Base-by-base conservation (phyloP, 2,797 vertebrate genomes). In the Chlorospingus flavigularis region DNA sequence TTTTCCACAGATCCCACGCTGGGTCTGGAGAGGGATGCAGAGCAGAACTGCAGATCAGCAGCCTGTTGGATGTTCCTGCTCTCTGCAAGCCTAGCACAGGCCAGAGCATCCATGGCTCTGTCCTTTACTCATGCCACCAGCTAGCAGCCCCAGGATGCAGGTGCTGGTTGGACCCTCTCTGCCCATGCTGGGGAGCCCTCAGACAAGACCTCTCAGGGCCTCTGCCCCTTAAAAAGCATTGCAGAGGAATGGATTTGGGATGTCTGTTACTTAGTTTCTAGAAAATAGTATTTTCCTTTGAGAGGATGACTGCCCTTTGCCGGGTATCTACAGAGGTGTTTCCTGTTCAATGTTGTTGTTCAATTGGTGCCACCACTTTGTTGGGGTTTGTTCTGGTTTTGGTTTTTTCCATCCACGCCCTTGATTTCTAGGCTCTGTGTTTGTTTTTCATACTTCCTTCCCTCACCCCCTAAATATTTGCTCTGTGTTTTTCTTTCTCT, bases 341-440 rank as follows among this genome's bases (percentile, higher is more conserved):
- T 91, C 42, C n/a, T 20, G 2, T 37, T 74, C 43, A 18, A 4
- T 18, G 33, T 63, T 14, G 2, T 85, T 23, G 48, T 94, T 89
- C 23, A 51, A 7, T 92, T 88, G 60, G 51, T 85, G 45, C 61
- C 43, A 79, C 47, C 43, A 33, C 74, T 55, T 90, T 12, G 6
- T 53, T 88, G 63, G 67, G 33, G 30, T 96, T 94, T 88, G 24
- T 51, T 74, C 26, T 70, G 3, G 6, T 77, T 86, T 77, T 43
- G 89, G 37, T 79, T 95, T 94, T 94, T 94, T 73, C 83, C 37
- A 30, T 90, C 75, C 74, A 82, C n/a, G n/a, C 39, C 53, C 68
- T 96, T 96, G 81, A 82, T 54, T 92, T 95, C 33, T 61, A 88
- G 92, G 58, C 88, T 95, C 93, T 89, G 73, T 90, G 47, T 95